Base-by-base conservation (phyloP, 2,888 invertebrate species). In the Clunio marinus region DNA sequence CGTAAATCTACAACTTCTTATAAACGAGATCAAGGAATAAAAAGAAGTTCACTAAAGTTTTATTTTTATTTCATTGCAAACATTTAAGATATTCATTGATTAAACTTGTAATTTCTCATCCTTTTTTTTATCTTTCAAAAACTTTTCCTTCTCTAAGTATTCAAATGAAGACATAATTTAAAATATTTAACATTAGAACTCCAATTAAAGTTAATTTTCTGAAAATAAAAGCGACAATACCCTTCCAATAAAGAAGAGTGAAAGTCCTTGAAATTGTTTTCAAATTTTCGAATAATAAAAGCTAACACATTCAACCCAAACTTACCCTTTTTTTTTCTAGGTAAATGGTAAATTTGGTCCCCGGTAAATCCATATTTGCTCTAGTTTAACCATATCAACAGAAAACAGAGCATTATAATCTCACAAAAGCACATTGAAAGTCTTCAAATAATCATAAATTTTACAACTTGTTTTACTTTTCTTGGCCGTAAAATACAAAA, bases 391-490 rank as follows among this genome's bases (percentile, higher is more conserved):
- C 46, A 55, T 24, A 66, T 55, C 66, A 66, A 55, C 27, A 28
- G 27, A 2, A 65, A 46, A 63, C 17, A 20, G 51, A 51, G n/a
- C 25, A 57, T 57, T 57, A 8, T 57, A 25, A 22, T 27, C 27
- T 27, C n/a, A 22, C 51, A 17, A 57, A 41, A 41, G 10, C 41
- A 41, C 41, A n/a, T 41, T 41, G 13, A 59, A 25, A 66, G 51
- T 51, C 55, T 66, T 66, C 24, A 66, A 67, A 68, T 68, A 51
- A 60, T 58, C 68, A 32, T 67, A 67, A 67, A 67, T 68, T 58
- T 68, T 68, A 68, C 45, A 58, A 58, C 57, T 68, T 68, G 68
- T 68, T 68, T 35, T 68, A 68, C 58, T 58, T 35, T 22, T 55
- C 25, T 68, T 58, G 46, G 55, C 17, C 68, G 22, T 68, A 58